A percentile compares a stretch with the other conserved stretches of the same genome.
phyloP scores from a whole-genome alignment of 2,113 vertebrate genomes.

The Pituophis catenifer region DNA sequence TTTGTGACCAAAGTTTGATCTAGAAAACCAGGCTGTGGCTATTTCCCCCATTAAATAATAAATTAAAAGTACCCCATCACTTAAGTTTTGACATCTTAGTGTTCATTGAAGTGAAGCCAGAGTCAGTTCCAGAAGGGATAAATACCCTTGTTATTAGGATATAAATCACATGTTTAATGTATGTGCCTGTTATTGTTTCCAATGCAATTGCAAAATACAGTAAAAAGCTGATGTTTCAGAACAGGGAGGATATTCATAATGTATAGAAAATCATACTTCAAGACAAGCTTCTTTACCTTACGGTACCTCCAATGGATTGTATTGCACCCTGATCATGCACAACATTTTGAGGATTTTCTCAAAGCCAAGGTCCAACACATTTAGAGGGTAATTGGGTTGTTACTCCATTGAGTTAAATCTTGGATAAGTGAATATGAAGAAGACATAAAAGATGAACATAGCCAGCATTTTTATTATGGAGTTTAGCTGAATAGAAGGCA shows the following conservation, averaged over 20 bases:
- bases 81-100: neutral
- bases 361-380: neutral
- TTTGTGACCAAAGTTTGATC: neutral
- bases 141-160: neutral
- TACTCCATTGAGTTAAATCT: neutral
- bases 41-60: neutral
- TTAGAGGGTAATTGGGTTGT: neutral
- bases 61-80: neutral
- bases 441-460: neutral
- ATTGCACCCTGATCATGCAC: neutral
- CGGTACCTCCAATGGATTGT: neutral
- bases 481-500: neutral
- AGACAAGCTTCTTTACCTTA: neutral
- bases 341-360: neutral
- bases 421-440: neutral
- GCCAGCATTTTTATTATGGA: neutral
- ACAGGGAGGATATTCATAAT: neutral
- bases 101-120: neutral
- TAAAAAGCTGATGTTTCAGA: neutral
- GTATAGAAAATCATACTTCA: neutral
- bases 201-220: conserved; percentile 37
- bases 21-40: neutral
- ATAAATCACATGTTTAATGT: neutral
- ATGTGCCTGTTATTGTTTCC: conserved; percentile 45
- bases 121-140: neutral